Conservation (phyloP, 1,140 invertebrate genomes). For the Phortica variegata region DNA sequence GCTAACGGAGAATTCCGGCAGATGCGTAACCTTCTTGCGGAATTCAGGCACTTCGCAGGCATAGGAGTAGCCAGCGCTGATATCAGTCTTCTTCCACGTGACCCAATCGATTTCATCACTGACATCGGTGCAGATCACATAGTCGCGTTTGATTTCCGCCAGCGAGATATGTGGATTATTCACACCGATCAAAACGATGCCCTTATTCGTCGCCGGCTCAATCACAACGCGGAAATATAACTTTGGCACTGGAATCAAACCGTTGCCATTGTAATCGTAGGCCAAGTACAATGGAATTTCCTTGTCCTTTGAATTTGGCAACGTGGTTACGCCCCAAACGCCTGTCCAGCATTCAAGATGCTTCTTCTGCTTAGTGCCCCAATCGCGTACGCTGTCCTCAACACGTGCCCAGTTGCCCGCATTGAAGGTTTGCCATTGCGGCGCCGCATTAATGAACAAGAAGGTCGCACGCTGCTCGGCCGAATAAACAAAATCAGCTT, state of each 20-base stretch:
- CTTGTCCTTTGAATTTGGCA: slow-evolving; percentile 57
- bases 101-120: slow-evolving; percentile 59
- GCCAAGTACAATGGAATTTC: slow-evolving; percentile 58
- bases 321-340: slow-evolving; percentile 58
- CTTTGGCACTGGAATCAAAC: slow-evolving; percentile 59
- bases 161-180: slow-evolving; percentile 62
- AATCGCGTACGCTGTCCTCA: slow-evolving; percentile 54
- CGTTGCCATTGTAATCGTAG: slow-evolving; percentile 43
- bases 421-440: slow-evolving; percentile 66
- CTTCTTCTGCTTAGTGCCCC: slow-evolving; percentile 33
- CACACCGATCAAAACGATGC: slow-evolving; percentile 61
- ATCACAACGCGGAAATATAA: slow-evolving; percentile 64
- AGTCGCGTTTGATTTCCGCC: slow-evolving; percentile 44
- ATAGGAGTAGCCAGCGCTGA: slow-evolving; percentile 64
- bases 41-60: slow-evolving; percentile 66
- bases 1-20: slow-evolving; percentile 39
- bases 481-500: slow-evolving; percentile 65
- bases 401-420: slow-evolving; percentile 63
- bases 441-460: slow-evolving; percentile 64
- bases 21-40: slow-evolving; percentile 57
- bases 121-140: slow-evolving; percentile 60
- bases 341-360: slow-evolving; percentile 63
- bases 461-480: slow-evolving; percentile 64
- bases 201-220: slow-evolving; percentile 53
- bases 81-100: slow-evolving; percentile 58